A percentile compares a stretch with the other conserved stretches of the same genome.
Evolutionary conservation across 2,113 vertebrate species (phyloP).

Genomic region (Mustelus asterias): DNA sequence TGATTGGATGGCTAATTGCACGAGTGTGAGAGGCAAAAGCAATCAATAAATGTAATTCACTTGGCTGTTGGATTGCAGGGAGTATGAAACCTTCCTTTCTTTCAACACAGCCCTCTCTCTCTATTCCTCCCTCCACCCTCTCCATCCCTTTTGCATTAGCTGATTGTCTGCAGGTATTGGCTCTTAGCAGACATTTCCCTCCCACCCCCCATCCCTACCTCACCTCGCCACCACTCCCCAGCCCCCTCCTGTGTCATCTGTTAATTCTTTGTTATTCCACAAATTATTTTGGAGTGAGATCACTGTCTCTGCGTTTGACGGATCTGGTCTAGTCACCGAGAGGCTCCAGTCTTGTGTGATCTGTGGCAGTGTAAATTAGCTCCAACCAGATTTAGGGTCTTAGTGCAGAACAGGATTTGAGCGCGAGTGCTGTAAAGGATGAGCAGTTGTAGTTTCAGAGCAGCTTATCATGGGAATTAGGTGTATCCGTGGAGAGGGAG

Average conservation of each 20-base stretch:
- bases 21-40: slow-evolving; percentile 20
- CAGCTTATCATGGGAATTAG: slow-evolving; percentile 65
- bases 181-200: background rate
- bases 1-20: background rate
- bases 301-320: slow-evolving; percentile 55
- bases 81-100: background rate
- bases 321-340: slow-evolving; percentile 55
- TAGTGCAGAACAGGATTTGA: slow-evolving; percentile 41
- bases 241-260: background rate
- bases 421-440: slow-evolving; percentile 52
- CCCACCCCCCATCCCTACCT: background rate
- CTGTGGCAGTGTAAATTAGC: slow-evolving; percentile 56
- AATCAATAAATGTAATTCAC: slow-evolving; percentile 12
- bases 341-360: slow-evolving; percentile 42
- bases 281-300: slow-evolving; percentile 42
- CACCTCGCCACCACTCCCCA: too few species aligned
- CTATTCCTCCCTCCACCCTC: background rate
- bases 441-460: slow-evolving; percentile 63
- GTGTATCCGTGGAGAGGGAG: slow-evolving; percentile 57
- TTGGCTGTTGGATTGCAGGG: background rate
- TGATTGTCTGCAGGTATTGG: background rate
- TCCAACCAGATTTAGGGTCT: slow-evolving; percentile 58
- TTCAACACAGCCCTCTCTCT: background rate
- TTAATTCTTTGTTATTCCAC: slow-evolving; percentile 10
- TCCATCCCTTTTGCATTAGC: background rate